Evolutionary conservation across 2,888 invertebrate genomes (phyloP).

Genomic region (Rhodophaea formosa): DNA sequence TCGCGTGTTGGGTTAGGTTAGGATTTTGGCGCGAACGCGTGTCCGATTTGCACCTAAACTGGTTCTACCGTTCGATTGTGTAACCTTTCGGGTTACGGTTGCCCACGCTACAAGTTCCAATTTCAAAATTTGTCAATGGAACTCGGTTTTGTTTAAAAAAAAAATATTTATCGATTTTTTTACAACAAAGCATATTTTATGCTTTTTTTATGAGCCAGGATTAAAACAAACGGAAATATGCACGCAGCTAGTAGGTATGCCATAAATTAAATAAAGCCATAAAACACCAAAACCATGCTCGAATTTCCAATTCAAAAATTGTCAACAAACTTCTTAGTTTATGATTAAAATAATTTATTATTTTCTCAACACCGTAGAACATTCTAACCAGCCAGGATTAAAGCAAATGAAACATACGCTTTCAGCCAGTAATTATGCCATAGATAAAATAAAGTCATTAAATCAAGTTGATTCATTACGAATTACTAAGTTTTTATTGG

Average conservation of each 20-base stretch:
- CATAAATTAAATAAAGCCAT: too few species aligned
- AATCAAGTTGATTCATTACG: slow-evolving; percentile 11
- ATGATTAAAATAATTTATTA: not conserved
- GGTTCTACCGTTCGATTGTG: slow-evolving; percentile 29
- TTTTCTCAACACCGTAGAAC: not conserved
- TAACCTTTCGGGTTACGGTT: slow-evolving; percentile 33
- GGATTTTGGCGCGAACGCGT: slow-evolving; percentile 38
- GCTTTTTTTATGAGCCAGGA: too few species aligned
- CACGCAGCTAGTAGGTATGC: too few species aligned
- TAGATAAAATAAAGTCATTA: slow-evolving; percentile 13
- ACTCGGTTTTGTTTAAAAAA: too few species aligned
- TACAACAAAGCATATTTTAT: too few species aligned
- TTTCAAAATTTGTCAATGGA: too few species aligned
- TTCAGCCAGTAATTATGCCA: slow-evolving; percentile 1
- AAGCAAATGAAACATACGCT: not conserved
- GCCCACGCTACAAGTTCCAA: slow-evolving; percentile 24
- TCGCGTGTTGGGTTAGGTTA: slow-evolving; percentile 73
- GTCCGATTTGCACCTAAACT: slow-evolving; percentile 35
- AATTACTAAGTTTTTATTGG: slow-evolving; percentile 13
- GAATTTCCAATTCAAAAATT: slow-evolving; percentile 26
- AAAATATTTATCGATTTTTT: too few species aligned
- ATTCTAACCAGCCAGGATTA: slow-evolving; percentile 1
- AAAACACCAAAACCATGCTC: slow-evolving; percentile 14
- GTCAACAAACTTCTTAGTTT: not conserved
- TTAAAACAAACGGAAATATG: too few species aligned